Evolutionary conservation across 2,113 vertebrate genomes (phyloP).

Genomic region (Microtus montanus): DNA sequence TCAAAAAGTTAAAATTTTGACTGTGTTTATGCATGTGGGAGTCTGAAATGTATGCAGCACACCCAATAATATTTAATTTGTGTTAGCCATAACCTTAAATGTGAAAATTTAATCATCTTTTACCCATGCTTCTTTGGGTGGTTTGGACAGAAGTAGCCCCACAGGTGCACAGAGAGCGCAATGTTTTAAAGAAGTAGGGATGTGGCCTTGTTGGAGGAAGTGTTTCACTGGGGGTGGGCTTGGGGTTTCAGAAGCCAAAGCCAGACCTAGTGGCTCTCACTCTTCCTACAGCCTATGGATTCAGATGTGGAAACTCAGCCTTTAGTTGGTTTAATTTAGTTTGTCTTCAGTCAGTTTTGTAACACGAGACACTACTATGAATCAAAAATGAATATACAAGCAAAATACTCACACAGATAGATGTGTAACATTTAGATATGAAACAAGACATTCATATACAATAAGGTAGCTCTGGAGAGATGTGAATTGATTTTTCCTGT

Average conservation of each 20-base stretch:
- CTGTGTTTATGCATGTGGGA: neutral
- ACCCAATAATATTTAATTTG: neutral
- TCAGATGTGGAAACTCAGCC: constrained; percentile 15
- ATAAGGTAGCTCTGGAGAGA: constrained; percentile 72
- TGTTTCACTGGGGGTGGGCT: neutral
- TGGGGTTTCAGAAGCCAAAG: neutral
- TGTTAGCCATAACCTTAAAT: neutral
- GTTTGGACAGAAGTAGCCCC: too few relatives aligned
- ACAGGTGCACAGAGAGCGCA: too few relatives aligned
- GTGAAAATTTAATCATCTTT: neutral
- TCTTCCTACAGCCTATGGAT: neutral
- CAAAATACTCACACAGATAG: constrained; percentile 86
- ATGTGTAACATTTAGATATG: constrained; percentile 82
- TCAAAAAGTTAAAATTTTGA: neutral
- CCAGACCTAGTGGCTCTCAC: neutral
- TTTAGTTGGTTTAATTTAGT: constrained; percentile 83
- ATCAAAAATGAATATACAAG: constrained; percentile 87
- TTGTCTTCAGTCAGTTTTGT: constrained; percentile 84
- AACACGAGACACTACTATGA: constrained; percentile 80
- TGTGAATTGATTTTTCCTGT: constrained; percentile 33
- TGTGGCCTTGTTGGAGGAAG: neutral
- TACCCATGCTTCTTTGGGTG: too few relatives aligned
- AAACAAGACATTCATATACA: constrained; percentile 80
- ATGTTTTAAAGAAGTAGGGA: neutral
- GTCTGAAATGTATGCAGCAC: neutral